Conservation (phyloP, 2,888 invertebrate genomes). For the Eumerus sabulonum region DNA sequence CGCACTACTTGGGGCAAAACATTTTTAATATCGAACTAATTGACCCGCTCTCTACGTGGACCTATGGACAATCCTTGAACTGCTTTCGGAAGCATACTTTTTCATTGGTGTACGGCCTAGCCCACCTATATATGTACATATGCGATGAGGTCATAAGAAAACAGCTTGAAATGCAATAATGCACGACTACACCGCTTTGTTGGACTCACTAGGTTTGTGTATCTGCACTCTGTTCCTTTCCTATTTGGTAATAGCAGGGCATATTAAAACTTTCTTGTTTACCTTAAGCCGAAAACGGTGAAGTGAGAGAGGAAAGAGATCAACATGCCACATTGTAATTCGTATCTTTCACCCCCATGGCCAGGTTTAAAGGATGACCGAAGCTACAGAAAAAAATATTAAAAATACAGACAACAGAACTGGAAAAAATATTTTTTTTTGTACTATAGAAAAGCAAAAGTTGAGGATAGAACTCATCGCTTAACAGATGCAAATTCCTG, state of each 20-base stretch:
- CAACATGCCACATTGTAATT: conserved; percentile 60
- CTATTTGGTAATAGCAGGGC: conserved; percentile 49
- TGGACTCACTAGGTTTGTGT: conserved; percentile 1
- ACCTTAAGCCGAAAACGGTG: conserved; percentile 49
- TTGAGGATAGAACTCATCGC: conserved; percentile 23
- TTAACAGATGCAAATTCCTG: conserved; percentile 46
- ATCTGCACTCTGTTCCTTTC: neutral
- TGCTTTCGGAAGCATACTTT: too few relatives aligned
- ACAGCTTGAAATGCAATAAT: conserved; percentile 47
- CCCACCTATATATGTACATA: neutral
- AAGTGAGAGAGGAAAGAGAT: conserved; percentile 26
- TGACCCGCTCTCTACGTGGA: neutral
- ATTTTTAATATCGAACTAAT: conserved; percentile 16
- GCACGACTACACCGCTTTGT: conserved; percentile 18
- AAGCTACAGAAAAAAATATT: neutral
- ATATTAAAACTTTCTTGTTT: conserved; percentile 64
- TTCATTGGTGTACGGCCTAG: conserved; percentile 7
- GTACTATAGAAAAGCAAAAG: conserved; percentile 1
- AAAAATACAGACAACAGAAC: too few relatives aligned
- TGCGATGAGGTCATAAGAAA: neutral
- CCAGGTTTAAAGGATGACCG: conserved; percentile 44
- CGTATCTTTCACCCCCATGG: conserved; percentile 43
- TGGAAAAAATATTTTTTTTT: conserved; percentile 14
- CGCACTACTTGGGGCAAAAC: too few relatives aligned
- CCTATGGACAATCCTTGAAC: neutral